Evolutionary conservation across 2,888 invertebrate genomes (phyloP), one percentile per base, ranked within the genome.

Genomic region (Caenorhabditis imperialis): DNA sequence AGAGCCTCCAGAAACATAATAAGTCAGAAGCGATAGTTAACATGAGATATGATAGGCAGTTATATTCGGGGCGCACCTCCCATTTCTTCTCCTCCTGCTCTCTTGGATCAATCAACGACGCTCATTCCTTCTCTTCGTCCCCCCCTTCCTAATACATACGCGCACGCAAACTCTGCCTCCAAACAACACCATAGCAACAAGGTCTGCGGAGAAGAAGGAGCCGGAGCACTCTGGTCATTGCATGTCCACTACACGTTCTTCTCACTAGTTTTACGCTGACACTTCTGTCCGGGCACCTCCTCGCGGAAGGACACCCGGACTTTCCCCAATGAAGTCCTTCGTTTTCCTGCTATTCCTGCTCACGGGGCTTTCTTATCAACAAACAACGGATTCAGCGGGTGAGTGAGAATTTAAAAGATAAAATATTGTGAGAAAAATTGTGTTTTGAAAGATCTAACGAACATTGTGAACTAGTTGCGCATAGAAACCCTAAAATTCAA

Each of bases 101-200:
- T 30, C 30, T 10, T 30, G 6, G 7, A 7, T 7, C 30, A 7
- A 30, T 10, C 30, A 30, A 7, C 30, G 7, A 7, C 30, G 7
- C 27, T 42, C 6, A 33, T 54, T 20, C 33, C 20, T 35, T 45
- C 45, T n/a, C 25, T 23, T 44, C 30, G 3, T 33, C 14, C 23
- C 23, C 38, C 16, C 45, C 37, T 22, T 42, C 50, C 55, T 55
- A 65, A 65, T 57, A 65, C 65, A 65, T 44, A 65, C 54, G 47
- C 54, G n/a, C 55, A 54, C 53, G 53, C 62, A 37, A 8, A 48
- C 60, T 33, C 48, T 23, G 8, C 62, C 45, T 25, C 57, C 50
- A 42, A 45, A 50, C 67, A 57, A 67, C 67, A 37, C 67, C 67
- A 67, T 67, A 67, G 67, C 67, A 67, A 67, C 67, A 55, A 55